Evolutionary conservation across 1,140 invertebrate species (phyloP), one percentile per base, ranked within the genome.

Genomic region (Charaxes varanes): DNA sequence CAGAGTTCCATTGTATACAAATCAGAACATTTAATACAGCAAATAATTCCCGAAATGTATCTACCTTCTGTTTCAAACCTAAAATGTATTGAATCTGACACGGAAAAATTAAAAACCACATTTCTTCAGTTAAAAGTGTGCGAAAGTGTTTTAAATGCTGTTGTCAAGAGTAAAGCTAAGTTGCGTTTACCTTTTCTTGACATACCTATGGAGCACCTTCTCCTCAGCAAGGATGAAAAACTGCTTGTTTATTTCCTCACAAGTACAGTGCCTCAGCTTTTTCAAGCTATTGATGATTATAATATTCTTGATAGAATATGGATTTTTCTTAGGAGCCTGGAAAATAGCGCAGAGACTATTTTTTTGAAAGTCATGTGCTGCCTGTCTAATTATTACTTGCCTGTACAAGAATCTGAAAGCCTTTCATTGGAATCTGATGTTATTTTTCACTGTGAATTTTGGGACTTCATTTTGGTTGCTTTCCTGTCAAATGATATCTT

Each of bases 1-100:
- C 42, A 47, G 5, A 59, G 30, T n/a, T 62, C 41, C 11, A 35
- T 78, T 18, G 36, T 61, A 0, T 49, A 50, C 35, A 79, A 82
- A 41, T 64, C 69, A 2, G 73, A 82, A 53, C 74, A 82, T 58
- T 55, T 82, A 27, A 14, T 82, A n/a, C 78, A 79, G 32, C 74
- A 82, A 48, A 60, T 82, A 10, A 7, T 82, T 1, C 45, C 32
- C 10, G 41, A 56, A 28, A 53, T 73, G 13, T 51, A 61, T 30
- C 33, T 66, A 12, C 48, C 53, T 1, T 26, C 31, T 23, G 32
- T 1, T 7, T 35, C 35, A 12, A 26, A 47, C 3, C 23, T 33
- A 1, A 42, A 33, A 21, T 26, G 17, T 7, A 18, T 32, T 22
- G 41, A 37, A 6, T 14, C 8, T n/a, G 30, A 38, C 16, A 15